These are phyloP conservation scores for Eudemis profundana DNA, from an alignment of 2,888 invertebrate species.

Conservation along the genomic window DNA sequence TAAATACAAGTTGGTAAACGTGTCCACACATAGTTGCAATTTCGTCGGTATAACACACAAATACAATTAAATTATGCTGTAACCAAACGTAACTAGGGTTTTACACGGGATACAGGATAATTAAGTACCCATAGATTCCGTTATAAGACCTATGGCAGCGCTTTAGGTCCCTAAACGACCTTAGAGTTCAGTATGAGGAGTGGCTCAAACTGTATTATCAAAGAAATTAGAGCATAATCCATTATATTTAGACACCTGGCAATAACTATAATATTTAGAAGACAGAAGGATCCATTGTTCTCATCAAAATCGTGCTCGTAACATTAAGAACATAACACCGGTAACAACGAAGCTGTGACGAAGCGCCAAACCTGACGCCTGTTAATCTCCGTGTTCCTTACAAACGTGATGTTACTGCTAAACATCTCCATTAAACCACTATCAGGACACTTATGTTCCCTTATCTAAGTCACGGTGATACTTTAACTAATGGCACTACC, in stretches of 20 bases:
- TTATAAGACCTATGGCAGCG: too few relatives aligned
- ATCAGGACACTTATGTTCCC: conserved; percentile 15
- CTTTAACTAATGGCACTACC: conserved; percentile 14
- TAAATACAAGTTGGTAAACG: not conserved
- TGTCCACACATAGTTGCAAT: not conserved
- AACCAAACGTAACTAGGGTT: too few relatives aligned
- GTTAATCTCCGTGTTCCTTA: conserved; percentile 13
- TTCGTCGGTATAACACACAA: too few relatives aligned
- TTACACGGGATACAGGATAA: too few relatives aligned
- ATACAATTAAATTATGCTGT: too few relatives aligned
- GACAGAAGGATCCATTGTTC: not conserved
- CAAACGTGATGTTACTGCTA: conserved; percentile 23
- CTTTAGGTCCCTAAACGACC: too few relatives aligned
- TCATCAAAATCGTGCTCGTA: not conserved
- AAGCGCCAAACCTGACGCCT: conserved; percentile 24
- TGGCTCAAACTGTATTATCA: too few relatives aligned
- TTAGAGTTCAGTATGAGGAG: too few relatives aligned
- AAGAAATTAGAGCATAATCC: too few relatives aligned
- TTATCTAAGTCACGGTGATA: conserved; percentile 5
- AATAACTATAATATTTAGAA: too few relatives aligned
- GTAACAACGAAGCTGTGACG: not conserved
- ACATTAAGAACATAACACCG: conserved; percentile 12
- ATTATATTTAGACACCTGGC: too few relatives aligned
- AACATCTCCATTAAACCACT: not conserved
- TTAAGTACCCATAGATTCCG: too few relatives aligned